Base-by-base conservation (phyloP, 2,888 invertebrate genomes). In the Eurytoma californica region DNA sequence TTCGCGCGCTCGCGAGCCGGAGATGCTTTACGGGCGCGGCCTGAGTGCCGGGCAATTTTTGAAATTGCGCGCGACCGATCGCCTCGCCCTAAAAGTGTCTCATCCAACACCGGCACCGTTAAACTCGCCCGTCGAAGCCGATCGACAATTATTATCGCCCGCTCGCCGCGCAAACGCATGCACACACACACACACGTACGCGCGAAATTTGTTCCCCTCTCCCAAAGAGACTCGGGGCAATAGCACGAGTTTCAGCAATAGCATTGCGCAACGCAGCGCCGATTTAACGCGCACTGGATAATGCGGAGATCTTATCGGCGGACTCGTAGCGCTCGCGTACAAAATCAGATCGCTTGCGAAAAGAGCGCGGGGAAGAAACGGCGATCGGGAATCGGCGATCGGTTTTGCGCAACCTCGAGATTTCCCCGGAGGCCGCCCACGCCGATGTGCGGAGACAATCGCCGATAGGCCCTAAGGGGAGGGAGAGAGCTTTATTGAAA, bases 401-500 rank as follows among this genome's bases (percentile, higher is more conserved):
- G 3, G 7, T 39, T 16, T 55, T 63, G 65, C 65, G 49, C 66
- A 55, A 73, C 72, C 39, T 20, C 24, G 14, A 49, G 49, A 57
- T 72, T 51, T 60, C n/a, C 51, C 14, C 63, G 39, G 13, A 7
- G 28, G 63, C n/a, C 39, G 39, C 28, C 63, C 47, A 63, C 63
- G 63, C 14, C 18, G 28, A 16, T 24, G 16, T 53, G n/a, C n/a
- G 57, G 24, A 24, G n/a, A 61, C 47, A 28, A 47, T 65, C 76
- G 67, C 69, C 70, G 4, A 0, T 20, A 39, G 49, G 49, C 47
- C 63, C 18, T 5, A 28, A 20, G 51, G 75, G 28, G 51, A 20
- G 51, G 75, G 28, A 30, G n/a, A 3, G 20, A 20, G 14, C 57
- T 61, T 28, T 60, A 75, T 70, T 75, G 75, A 72, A 74, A 75